These are phyloP conservation scores for Chaetodon trifascialis DNA, from an alignment of 2,113 vertebrate species.

Conservation along the genomic window DNA sequence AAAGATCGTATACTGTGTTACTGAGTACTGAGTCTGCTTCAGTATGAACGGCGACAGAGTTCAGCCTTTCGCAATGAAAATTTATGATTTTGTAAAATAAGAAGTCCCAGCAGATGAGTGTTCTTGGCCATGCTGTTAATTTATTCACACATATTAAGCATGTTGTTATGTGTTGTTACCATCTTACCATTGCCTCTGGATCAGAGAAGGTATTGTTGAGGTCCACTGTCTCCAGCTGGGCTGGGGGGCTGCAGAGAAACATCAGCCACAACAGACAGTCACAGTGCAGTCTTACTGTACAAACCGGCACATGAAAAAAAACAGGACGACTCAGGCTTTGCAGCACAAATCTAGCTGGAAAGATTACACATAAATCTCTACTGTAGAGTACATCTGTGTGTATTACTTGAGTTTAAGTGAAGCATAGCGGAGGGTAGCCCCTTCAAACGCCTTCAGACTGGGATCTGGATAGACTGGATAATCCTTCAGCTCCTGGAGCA, in stretches of 20 bases:
- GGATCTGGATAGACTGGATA: slow-evolving; percentile 94
- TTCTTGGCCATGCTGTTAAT: not conserved
- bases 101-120: not conserved
- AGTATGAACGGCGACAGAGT: not conserved
- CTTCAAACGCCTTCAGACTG: slow-evolving; percentile 96
- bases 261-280: not conserved
- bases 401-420: slow-evolving; percentile 93
- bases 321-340: not conserved
- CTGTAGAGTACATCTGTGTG: not conserved
- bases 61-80: not conserved
- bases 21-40: not conserved
- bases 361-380: not conserved
- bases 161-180: not conserved
- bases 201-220: slow-evolving; percentile 91
- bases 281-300: not conserved
- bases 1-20: not conserved
- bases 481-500: slow-evolving; percentile 91
- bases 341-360: not conserved
- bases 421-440: slow-evolving; percentile 94
- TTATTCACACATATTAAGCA: not conserved
- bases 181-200: slow-evolving; percentile 91
- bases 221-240: slow-evolving; percentile 93
- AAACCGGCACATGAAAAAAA: not conserved
- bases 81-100: not conserved
- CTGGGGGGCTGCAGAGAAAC: slow-evolving; percentile 84